Percentiles rank a stretch among this genome's conserved stretches.
These are phyloP conservation scores for Opisthocomus hoazin DNA, from an alignment of 2,113 vertebrate genomes.

Conservation along the genomic window DNA sequence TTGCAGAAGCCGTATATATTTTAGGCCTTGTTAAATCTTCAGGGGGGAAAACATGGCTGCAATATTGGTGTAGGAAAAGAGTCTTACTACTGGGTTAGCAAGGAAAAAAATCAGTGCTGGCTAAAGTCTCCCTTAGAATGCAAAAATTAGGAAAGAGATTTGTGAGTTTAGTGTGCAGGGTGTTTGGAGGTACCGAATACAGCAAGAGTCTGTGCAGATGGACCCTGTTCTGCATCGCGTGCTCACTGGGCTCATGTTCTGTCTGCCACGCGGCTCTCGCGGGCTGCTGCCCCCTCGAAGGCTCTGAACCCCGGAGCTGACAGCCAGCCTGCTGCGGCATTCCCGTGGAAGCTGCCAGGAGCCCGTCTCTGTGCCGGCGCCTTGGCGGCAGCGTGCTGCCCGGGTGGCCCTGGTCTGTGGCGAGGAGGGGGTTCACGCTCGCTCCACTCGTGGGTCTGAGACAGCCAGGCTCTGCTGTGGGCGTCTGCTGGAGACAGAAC, in stretches of 20 bases:
- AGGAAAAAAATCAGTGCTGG: neutral
- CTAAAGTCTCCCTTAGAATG: neutral
- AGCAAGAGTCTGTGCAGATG: neutral
- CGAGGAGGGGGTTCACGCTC: neutral
- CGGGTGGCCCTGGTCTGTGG: accelerated
- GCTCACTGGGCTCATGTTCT: accelerated
- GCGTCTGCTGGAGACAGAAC: neutral
- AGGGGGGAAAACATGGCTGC: neutral
- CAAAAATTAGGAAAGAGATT: neutral
- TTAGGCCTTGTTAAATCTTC: neutral
- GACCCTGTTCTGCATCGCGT: neutral
- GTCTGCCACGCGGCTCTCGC: neutral
- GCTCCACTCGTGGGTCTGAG: neutral
- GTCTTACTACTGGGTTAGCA: too few relatives aligned
- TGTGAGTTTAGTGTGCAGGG: accelerated
- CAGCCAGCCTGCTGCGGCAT: accelerated
- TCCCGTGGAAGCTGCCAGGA: neutral
- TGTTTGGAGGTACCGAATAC: neutral
- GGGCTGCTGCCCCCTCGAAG: neutral
- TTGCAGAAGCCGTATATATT: neutral
- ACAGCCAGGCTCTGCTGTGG: neutral
- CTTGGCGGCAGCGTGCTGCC: neutral
- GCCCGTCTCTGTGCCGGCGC: accelerated
- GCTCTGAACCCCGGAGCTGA: neutral
- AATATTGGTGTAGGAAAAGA: neutral